phyloP scores from a whole-genome alignment of 1,140 invertebrate species.

The Pachypeltis micranthus region DNA sequence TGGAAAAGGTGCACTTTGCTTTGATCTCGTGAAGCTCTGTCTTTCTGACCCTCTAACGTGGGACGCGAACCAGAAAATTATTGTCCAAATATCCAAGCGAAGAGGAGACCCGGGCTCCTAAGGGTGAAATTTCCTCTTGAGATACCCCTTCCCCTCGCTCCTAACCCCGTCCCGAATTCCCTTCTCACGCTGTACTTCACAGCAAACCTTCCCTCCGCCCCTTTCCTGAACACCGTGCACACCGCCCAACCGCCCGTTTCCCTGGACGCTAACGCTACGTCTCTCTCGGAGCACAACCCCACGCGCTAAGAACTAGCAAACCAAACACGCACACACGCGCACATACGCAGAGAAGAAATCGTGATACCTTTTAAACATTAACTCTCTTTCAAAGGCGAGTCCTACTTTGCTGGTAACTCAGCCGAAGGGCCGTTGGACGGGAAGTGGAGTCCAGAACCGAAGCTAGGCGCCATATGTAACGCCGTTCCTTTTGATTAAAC shows the following conservation, averaged over 20 bases:
- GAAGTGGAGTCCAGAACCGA: too few relatives aligned
- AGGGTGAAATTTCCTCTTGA: background rate
- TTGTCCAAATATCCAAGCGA: conserved; percentile 1
- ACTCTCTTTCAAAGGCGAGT: conserved; percentile 7
- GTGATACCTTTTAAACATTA: conserved; percentile 6
- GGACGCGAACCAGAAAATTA: background rate
- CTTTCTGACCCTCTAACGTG: background rate
- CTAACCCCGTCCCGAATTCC: too few relatives aligned
- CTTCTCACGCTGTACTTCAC: too few relatives aligned
- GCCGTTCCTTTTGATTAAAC: conserved; percentile 9
- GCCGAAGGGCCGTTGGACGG: background rate
- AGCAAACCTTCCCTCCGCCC: too few relatives aligned
- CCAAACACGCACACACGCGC: too few relatives aligned
- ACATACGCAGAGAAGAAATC: too few relatives aligned
- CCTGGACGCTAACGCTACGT: too few relatives aligned
- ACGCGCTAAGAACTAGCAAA: too few relatives aligned
- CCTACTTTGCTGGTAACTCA: too few relatives aligned
- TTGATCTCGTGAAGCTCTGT: background rate
- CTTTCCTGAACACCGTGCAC: too few relatives aligned
- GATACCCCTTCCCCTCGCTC: background rate
- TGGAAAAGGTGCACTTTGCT: background rate
- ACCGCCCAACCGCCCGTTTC: too few relatives aligned
- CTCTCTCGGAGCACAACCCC: too few relatives aligned
- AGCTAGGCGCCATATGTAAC: conserved; percentile 7
- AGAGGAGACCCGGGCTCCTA: background rate